Evolutionary conservation across 2,888 invertebrate genomes (phyloP).

Genomic region (Thecophora atra): DNA sequence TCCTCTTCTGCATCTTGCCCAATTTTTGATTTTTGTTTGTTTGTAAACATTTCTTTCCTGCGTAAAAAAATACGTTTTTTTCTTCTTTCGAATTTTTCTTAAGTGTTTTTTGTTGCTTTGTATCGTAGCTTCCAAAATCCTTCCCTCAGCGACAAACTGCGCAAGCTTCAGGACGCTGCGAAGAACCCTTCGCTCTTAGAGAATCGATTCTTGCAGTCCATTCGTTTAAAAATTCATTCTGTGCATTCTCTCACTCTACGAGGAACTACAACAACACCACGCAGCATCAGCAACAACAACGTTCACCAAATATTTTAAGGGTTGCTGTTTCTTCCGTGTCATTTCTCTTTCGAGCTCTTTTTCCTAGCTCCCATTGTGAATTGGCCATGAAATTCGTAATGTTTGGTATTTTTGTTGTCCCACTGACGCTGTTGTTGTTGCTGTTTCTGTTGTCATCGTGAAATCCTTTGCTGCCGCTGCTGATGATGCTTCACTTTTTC

Average conservation of each 20-base stretch:
- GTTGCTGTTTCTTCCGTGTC: not conserved
- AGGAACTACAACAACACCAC: conserved; percentile 37
- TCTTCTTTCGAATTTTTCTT: not conserved
- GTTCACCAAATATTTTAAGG: conserved; percentile 22
- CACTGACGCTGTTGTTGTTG: conserved; percentile 35
- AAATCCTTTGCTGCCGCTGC: not conserved
- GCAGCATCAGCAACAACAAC: conserved; percentile 36
- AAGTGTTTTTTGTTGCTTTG: not conserved
- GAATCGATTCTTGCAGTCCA: conserved; percentile 15
- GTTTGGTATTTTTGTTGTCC: too few relatives aligned
- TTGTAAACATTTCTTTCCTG: not conserved
- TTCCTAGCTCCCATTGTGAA: not conserved
- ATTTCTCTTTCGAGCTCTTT: not conserved
- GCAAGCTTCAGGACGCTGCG: conserved; percentile 10
- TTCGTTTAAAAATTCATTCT: conserved; percentile 12
- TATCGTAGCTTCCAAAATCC: not conserved
- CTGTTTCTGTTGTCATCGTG: conserved; percentile 28
- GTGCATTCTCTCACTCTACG: not conserved
- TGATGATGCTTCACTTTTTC: conserved; percentile 2
- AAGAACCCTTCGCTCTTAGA: too few relatives aligned
- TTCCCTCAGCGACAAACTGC: not conserved
- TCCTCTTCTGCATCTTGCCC: not conserved
- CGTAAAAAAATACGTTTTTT: not conserved
- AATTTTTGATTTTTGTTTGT: not conserved
- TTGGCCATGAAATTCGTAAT: too few relatives aligned